phyloP scores from a whole-genome alignment of 2,797 vertebrate species.

The Pempheris klunzingeri region DNA sequence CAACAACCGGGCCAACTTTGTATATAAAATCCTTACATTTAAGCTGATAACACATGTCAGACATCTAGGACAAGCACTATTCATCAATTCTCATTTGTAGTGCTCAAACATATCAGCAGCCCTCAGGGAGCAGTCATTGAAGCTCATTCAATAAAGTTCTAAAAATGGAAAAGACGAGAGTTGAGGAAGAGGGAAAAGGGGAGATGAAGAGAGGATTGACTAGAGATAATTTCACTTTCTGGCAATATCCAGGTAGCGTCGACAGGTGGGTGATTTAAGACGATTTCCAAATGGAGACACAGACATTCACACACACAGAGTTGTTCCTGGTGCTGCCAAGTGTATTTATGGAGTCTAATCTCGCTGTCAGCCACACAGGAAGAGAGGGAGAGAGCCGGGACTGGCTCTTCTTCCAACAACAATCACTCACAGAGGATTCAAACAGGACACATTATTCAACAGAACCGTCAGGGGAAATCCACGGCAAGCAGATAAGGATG shows the following conservation, averaged over 20 bases:
- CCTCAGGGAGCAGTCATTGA: slow-evolving; percentile 50
- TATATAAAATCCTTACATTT: slow-evolving; percentile 35
- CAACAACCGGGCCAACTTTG: not conserved
- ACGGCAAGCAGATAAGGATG: slow-evolving; percentile 62
- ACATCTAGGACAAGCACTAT: slow-evolving; percentile 46
- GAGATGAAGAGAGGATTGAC: slow-evolving; percentile 4
- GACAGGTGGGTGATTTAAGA: slow-evolving; percentile 64
- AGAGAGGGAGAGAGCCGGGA: slow-evolving; percentile 51
- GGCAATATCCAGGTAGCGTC: slow-evolving; percentile 40
- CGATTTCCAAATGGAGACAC: slow-evolving; percentile 31
- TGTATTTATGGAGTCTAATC: slow-evolving; percentile 81
- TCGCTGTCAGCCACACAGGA: slow-evolving; percentile 73
- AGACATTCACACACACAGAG: slow-evolving; percentile 27
- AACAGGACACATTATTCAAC: slow-evolving; percentile 76
- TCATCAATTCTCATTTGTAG: slow-evolving; percentile 72
- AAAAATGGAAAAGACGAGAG: slow-evolving; percentile 41
- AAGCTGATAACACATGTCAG: slow-evolving; percentile 48
- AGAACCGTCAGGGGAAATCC: slow-evolving; percentile 69
- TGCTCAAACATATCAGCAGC: slow-evolving; percentile 43
- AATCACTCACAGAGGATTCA: slow-evolving; percentile 69
- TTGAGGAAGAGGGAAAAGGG: slow-evolving; percentile 1
- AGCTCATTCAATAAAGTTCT: slow-evolving; percentile 47
- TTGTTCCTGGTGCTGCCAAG: slow-evolving; percentile 63
- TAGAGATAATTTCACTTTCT: slow-evolving; percentile 27
- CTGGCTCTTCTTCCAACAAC: slow-evolving; percentile 69